Conservation (phyloP, 1,140 invertebrate genomes). For the Formica selysi region DNA sequence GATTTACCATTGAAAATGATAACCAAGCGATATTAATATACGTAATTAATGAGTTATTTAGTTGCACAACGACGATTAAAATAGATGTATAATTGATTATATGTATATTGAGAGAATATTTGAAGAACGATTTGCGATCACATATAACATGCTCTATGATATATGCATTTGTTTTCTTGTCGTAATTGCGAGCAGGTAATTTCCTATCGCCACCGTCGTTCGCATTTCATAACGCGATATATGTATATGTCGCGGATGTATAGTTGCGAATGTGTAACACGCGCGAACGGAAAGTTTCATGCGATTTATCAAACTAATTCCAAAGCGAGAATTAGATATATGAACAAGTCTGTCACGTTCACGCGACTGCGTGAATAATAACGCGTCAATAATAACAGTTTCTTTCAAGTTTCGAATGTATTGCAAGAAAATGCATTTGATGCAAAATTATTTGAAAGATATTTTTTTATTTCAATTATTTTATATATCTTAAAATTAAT, state of each 20-base stretch:
- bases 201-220: conserved; percentile 17
- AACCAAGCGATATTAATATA: conserved; percentile 26
- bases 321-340: conserved; percentile 10
- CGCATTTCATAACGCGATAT: conserved; percentile 22
- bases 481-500: not conserved
- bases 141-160: conserved; percentile 4
- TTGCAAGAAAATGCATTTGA: not conserved
- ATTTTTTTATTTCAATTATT: not conserved
- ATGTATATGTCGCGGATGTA: conserved; percentile 18
- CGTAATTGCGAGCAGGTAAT: conserved; percentile 58
- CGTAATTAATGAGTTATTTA: conserved; percentile 62
- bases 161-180: conserved; percentile 50
- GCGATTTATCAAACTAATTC: conserved; percentile 56
- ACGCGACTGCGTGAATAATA: not conserved
- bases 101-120: not conserved
- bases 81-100: conserved; percentile 20
- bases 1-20: not conserved
- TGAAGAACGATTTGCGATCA: conserved; percentile 60
- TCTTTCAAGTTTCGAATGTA: not conserved
- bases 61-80: conserved; percentile 14
- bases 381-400: not conserved
- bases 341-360: not conserved
- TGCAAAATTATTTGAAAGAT: not conserved
- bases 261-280: conserved; percentile 22
- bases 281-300: conserved; percentile 22